Evolutionary conservation across 2,888 invertebrate genomes (phyloP), one percentile per base, ranked within the genome.

Genomic region (Mythimna pallens): DNA sequence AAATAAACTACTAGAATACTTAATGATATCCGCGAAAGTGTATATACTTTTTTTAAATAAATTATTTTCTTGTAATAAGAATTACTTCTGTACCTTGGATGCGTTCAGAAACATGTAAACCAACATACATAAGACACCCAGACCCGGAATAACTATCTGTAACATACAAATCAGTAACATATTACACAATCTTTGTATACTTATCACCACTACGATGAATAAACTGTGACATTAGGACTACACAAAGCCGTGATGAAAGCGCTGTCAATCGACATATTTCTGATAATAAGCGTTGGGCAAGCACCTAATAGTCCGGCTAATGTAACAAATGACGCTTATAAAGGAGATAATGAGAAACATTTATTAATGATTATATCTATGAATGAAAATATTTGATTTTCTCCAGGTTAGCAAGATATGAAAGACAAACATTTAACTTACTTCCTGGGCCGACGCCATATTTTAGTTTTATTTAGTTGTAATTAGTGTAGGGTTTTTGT

Each of bases 191-290:
- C 17, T 70, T 20, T 8, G 22, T 47, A 6, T 58, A 9, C 55
- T 66, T 55, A 66, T 25, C 52, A 58, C 25, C 9, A 43, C 63
- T 52, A 65, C 22, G 57, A 70, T 70, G 69, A 63, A 81, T 78
- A 43, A 54, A 52, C 17, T 20, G 36, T 52, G 30, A 30, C 25
- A 76, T 75, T 58, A 69, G 22, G 47, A 55, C 34, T 55, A 25
- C 25, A 83, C 70, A 80, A 75, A 70, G 43, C n/a, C n/a, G 10
- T 52, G 20, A 65, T 52, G 12, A 52, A 67, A 43, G 55, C 67
- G 43, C 54, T 70, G 67, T 58, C 62, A 36, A 65, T 65, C 57
- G 57, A 58, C 62, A 83, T 58, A 52, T 68, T 65, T 50, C 36
- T 68, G 22, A 52, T 59, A 71, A 58, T 65, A 65, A 43, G 25